Base-by-base conservation (phyloP, 2,888 invertebrate species). In the Phengaris alcon region DNA sequence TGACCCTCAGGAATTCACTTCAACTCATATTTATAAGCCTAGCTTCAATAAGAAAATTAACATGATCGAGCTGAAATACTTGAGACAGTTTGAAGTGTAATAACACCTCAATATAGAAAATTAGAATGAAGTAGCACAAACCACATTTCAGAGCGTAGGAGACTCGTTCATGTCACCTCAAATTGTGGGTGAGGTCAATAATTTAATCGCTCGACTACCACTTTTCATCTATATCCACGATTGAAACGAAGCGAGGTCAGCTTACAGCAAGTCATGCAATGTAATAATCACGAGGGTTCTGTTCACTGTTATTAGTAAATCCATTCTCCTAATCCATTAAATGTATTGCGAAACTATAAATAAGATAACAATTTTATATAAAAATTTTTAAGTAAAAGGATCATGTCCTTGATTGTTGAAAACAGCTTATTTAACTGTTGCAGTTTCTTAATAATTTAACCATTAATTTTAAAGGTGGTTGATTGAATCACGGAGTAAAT, bases 251-350 rank as follows among this genome's bases (percentile, higher is more conserved):
- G 35, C 55, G 76, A 77, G 79, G 79, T 78, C 79, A 77, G 72
- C 48, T 75, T 76, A 76, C 72, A 75, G 76, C 78, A 69, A 79
- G 76, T 79, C 78, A 78, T 77, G 79, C 74, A 73, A 78, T 77
- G 76, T 78, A 78, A 79, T 78, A 75, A 78, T 78, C 74, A 78
- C 76, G 77, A 75, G 55, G 48, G 72, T 57, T 35, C 55, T 68
- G 46, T 68, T 55, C 57, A 54, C 54, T 73, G n/a, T 54, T 74
- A 55, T 77, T 76, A 59, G 74, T 73, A 69, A 76, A 77, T 54
- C 74, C 70, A 70, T 70, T 70, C 70, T 12, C 68, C 44, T 70
- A 70, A 59, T 74, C 57, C 76, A 78, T 73, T 74, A 68, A 69
- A 73, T 76, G 35, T 70, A 48, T 69, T 70, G 68, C 68, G 35